These are phyloP conservation scores for Gephyroberyx darwinii DNA, from an alignment of 2,797 vertebrate species.

Conservation along the genomic window DNA sequence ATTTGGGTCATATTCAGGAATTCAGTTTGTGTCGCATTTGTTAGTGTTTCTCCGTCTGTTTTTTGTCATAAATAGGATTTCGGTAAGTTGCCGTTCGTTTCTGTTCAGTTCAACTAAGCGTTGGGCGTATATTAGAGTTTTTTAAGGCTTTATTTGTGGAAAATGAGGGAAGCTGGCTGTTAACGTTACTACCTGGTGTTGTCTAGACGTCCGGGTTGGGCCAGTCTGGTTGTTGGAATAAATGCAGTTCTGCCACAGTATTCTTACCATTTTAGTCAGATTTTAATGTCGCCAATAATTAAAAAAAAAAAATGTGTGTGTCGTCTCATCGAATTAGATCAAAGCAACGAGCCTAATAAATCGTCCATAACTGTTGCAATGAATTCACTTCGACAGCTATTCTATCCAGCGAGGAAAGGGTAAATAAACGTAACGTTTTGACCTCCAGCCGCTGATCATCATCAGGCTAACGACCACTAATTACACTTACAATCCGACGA, in stretches of 20 bases:
- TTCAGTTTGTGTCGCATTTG: constrained; percentile 30
- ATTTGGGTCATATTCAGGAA: not conserved
- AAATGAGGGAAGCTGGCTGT: not conserved
- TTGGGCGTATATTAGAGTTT: not conserved
- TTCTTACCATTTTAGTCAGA: not conserved
- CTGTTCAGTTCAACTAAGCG: rapidly evolving
- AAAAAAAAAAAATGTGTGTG: too few relatives aligned
- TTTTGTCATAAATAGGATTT: constrained; percentile 69
- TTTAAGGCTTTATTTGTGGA: not conserved
- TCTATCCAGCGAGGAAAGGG: too few relatives aligned
- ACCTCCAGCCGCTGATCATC: too few relatives aligned
- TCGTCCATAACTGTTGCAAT: too few relatives aligned
- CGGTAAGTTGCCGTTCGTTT: constrained; percentile 51
- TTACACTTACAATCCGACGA: too few relatives aligned
- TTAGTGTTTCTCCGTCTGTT: constrained; percentile 65
- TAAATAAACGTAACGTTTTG: too few relatives aligned
- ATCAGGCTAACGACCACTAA: too few relatives aligned
- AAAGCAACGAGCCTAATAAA: too few relatives aligned
- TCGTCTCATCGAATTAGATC: too few relatives aligned
- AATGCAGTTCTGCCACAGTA: too few relatives aligned
- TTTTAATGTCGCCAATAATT: too few relatives aligned
- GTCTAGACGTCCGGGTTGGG: constrained; percentile 1
- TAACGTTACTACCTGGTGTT: constrained; percentile 14
- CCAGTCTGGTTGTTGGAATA: not conserved
- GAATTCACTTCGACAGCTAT: too few relatives aligned